Percentiles rank a stretch among this genome's conserved stretches.
phyloP scores from a whole-genome alignment of 2,888 invertebrate species.

The Parnassius apollo region DNA sequence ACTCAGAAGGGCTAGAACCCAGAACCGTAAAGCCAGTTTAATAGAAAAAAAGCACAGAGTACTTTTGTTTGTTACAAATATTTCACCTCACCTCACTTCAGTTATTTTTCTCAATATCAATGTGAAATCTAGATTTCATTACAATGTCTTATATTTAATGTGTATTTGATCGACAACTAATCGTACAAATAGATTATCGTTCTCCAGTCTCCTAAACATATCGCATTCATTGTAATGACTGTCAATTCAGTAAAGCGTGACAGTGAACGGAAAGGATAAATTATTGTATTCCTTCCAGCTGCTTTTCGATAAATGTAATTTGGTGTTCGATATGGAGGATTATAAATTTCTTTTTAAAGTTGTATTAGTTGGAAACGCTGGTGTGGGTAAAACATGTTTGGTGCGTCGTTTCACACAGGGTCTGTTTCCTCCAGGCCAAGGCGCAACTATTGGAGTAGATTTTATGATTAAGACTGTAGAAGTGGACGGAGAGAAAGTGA shows the following conservation, averaged over 20 bases:
- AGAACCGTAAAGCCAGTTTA: too few relatives aligned
- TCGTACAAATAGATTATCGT: conserved; percentile 47
- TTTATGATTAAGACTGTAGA: conserved; percentile 99
- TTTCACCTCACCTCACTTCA: too few relatives aligned
- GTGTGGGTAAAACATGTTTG: conserved; percentile 98
- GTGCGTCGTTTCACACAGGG: conserved; percentile 99
- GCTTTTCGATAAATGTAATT: conserved; percentile 60
- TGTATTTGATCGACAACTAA: conserved; percentile 57
- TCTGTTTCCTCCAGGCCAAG: conserved; percentile 98
- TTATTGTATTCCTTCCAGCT: conserved; percentile 43
- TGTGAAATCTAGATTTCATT: conserved; percentile 32
- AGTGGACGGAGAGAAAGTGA: conserved; percentile 96
- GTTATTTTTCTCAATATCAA: conserved; percentile 23
- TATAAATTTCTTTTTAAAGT: conserved; percentile 99
- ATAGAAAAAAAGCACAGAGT: too few relatives aligned
- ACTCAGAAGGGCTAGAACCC: too few relatives aligned
- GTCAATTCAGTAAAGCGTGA: conserved; percentile 67
- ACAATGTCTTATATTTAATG: conserved; percentile 53
- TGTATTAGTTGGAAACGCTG: conserved; percentile 98
- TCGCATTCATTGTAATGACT: conserved; percentile 52
- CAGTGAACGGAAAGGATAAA: conserved; percentile 52
- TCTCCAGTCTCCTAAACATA: conserved; percentile 35
- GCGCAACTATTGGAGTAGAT: conserved; percentile 99
- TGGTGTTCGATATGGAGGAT: conserved; percentile 90
- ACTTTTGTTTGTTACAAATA: too few relatives aligned